Evolutionary conservation across 2,888 invertebrate genomes (phyloP).

Genomic region (Gortyna flavago): DNA sequence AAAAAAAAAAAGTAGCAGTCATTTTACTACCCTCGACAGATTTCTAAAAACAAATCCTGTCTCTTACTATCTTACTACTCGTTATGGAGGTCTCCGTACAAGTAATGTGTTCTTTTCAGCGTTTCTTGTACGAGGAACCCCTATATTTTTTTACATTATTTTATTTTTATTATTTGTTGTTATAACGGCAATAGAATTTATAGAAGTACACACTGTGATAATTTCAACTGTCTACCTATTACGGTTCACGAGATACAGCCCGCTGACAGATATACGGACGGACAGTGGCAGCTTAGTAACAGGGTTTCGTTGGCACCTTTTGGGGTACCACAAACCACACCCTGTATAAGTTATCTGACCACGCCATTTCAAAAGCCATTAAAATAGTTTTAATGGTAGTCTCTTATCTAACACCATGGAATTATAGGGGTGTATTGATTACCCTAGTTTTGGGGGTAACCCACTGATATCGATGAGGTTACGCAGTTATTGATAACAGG

Average conservation of each 20-base stretch:
- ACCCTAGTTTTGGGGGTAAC: slow-evolving; percentile 43
- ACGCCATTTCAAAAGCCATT: slow-evolving; percentile 48
- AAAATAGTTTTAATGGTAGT: slow-evolving; percentile 61
- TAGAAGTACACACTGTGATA: background rate
- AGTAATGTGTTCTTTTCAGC: too few species aligned
- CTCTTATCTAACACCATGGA: slow-evolving; percentile 46
- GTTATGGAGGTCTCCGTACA: too few species aligned
- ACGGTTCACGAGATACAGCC: background rate
- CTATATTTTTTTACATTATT: too few species aligned
- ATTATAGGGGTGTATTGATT: slow-evolving; percentile 52
- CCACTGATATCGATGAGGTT: slow-evolving; percentile 15
- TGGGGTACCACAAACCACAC: background rate
- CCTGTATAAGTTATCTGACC: slow-evolving; percentile 28
- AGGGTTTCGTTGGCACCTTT: background rate
- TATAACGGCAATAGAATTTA: background rate
- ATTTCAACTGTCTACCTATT: background rate
- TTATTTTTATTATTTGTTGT: background rate
- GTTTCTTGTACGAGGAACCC: too few species aligned
- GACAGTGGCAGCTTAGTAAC: background rate
- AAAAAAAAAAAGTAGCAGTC: background rate
- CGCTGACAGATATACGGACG: background rate
- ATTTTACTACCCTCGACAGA: background rate
- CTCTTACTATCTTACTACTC: too few species aligned
- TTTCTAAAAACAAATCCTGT: background rate
- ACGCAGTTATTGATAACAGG: slow-evolving; percentile 36